Evolutionary conservation across 2,113 vertebrate genomes (phyloP).

Genomic region (Myiagra hebetior): DNA sequence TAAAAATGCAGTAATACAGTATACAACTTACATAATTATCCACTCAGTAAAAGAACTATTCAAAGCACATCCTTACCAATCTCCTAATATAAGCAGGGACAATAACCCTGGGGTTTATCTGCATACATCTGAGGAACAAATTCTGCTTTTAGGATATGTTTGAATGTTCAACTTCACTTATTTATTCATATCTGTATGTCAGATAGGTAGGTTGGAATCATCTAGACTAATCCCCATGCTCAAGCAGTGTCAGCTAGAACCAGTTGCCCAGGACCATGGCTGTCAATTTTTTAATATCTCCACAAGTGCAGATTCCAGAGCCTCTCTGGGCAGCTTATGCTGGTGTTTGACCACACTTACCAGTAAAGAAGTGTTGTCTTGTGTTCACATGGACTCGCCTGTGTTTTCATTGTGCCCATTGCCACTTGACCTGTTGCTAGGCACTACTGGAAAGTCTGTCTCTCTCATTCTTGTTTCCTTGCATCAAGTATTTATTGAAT

Average conservation of each 20-base stretch:
- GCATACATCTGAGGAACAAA: not conserved
- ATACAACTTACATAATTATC: not conserved
- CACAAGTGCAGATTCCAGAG: not conserved
- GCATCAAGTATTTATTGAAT: not conserved
- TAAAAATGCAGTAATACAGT: conserved; percentile 13
- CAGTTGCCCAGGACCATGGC: not conserved
- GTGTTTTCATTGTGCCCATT: not conserved
- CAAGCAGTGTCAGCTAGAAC: not conserved
- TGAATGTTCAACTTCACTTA: not conserved
- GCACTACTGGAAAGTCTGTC: not conserved
- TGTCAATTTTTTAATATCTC: not conserved
- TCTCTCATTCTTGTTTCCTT: not conserved
- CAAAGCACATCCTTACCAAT: not conserved
- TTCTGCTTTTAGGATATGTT: not conserved
- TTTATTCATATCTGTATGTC: not conserved
- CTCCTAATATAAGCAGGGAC: not conserved
- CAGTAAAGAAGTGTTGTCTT: not conserved
- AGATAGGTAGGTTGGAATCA: not conserved
- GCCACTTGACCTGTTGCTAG: not conserved
- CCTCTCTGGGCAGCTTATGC: not conserved
- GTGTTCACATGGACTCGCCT: not conserved
- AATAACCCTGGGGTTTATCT: not conserved
- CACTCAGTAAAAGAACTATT: not conserved
- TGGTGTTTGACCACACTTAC: not conserved
- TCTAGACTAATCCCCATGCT: not conserved